A percentile compares a stretch with the other conserved stretches of the same genome.
Evolutionary conservation across 2,113 vertebrate genomes (phyloP).

Genomic region (Nannospalax galili): DNA sequence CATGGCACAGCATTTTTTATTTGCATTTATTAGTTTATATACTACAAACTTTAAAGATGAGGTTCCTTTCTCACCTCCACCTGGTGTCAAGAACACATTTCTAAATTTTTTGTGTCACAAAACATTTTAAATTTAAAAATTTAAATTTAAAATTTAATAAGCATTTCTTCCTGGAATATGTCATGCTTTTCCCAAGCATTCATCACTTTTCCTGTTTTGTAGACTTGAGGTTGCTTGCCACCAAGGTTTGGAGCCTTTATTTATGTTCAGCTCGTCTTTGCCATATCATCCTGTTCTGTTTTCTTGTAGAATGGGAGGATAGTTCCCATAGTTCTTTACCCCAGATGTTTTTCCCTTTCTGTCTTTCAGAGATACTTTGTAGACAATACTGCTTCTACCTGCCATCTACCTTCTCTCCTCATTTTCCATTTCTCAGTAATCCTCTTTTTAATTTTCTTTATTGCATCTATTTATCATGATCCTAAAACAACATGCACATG

Average conservation of each 20-base stretch:
- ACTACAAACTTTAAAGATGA: background rate
- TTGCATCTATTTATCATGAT: background rate
- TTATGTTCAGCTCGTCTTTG: background rate
- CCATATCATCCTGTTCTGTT: background rate
- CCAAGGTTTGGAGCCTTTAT: background rate
- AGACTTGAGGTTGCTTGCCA: background rate
- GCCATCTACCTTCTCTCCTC: background rate
- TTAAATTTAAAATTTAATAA: too few relatives aligned
- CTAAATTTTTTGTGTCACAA: background rate
- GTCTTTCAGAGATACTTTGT: background rate
- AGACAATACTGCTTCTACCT: background rate
- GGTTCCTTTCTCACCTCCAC: background rate
- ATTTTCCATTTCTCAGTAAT: background rate
- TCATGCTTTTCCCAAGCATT: background rate
- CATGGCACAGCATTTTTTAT: background rate
- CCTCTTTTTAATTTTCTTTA: background rate
- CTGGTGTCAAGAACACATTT: background rate
- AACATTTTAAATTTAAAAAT: too few relatives aligned
- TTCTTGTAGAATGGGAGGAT: background rate
- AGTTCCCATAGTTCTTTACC: background rate
- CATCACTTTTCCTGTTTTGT: background rate
- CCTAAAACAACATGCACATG: background rate
- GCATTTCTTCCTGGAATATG: background rate
- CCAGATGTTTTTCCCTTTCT: background rate
- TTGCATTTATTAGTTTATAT: background rate